A percentile compares a stretch with the other conserved stretches of the same genome.
Evolutionary conservation across 1,140 invertebrate genomes (phyloP).

Genomic region (Lethrus apterus): DNA sequence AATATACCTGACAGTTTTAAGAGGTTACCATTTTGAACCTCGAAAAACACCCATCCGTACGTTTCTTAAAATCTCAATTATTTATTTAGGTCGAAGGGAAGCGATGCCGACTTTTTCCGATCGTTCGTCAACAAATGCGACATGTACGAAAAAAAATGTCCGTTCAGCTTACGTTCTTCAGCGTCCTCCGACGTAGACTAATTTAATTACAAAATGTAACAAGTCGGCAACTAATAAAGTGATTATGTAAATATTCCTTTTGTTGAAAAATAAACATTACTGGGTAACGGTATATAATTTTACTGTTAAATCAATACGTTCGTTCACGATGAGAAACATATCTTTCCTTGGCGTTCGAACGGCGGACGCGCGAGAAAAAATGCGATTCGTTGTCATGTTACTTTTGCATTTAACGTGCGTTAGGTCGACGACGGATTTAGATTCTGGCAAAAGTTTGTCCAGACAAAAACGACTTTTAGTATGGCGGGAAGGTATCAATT

Average conservation of each 20-base stretch:
- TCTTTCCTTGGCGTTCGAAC: too few relatives aligned
- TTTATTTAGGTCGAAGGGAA: constrained; percentile 13
- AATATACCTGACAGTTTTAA: too few relatives aligned
- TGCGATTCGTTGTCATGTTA: not conserved
- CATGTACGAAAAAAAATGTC: constrained; percentile 8
- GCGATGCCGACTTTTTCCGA: constrained; percentile 11
- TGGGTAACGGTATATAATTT: too few relatives aligned
- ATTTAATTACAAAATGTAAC: constrained; percentile 1
- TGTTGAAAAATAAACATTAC: too few relatives aligned
- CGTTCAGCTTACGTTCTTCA: constrained; percentile 4
- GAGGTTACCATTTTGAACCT: too few relatives aligned
- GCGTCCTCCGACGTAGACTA: not conserved
- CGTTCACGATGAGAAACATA: too few relatives aligned
- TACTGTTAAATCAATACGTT: too few relatives aligned
- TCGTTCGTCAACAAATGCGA: constrained; percentile 9
- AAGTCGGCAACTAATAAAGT: not conserved
- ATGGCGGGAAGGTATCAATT: constrained; percentile 32
- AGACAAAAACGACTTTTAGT: constrained; percentile 30
- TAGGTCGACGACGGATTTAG: constrained; percentile 3
- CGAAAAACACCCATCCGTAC: too few relatives aligned
- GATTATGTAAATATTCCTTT: too few relatives aligned
- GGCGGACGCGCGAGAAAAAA: not conserved
- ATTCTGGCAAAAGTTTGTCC: constrained; percentile 25
- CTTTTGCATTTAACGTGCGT: not conserved
- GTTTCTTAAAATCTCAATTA: too few relatives aligned